These are phyloP conservation scores for Microcebus jonahi DNA, from an alignment of 2,113 vertebrate genomes.

Conservation along the genomic window DNA sequence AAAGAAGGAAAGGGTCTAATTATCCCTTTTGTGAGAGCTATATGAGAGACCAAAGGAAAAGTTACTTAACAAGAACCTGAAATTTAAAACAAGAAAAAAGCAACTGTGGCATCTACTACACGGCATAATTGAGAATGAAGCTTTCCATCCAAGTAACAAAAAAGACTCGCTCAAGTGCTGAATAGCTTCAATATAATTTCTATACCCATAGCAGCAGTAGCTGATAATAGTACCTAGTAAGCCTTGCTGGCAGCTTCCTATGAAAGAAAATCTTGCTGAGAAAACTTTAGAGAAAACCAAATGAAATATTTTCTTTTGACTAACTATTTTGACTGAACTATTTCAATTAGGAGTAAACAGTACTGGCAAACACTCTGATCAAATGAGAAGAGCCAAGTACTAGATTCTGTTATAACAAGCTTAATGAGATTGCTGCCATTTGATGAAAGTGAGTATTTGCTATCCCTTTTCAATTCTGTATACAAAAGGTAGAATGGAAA, in stretches of 20 bases:
- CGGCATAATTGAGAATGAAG: neutral
- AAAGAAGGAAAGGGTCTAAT: neutral
- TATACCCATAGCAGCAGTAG: neutral
- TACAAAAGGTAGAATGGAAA: neutral
- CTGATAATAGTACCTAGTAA: neutral
- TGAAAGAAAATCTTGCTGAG: constrained; percentile 50
- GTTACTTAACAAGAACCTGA: constrained; percentile 53
- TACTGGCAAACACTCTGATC: fast-evolving
- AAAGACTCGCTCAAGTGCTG: constrained; percentile 48
- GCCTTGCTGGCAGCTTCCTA: constrained; percentile 19
- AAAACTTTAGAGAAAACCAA: constrained; percentile 59
- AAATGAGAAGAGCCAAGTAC: neutral
- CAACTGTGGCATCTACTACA: neutral
- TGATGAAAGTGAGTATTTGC: neutral
- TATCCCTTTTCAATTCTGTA: neutral
- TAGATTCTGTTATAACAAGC: neutral
- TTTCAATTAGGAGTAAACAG: neutral
- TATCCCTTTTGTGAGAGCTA: constrained; percentile 18
- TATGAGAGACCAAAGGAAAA: constrained; percentile 41
- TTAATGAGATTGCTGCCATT: neutral
- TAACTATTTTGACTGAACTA: neutral
- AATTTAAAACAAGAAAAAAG: constrained; percentile 55
- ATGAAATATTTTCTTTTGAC: constrained; percentile 21
- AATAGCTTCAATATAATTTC: neutral
- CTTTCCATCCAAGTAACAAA: neutral